Evolutionary conservation across 2,797 vertebrate species (phyloP).

Genomic region (Sciurus carolinensis): DNA sequence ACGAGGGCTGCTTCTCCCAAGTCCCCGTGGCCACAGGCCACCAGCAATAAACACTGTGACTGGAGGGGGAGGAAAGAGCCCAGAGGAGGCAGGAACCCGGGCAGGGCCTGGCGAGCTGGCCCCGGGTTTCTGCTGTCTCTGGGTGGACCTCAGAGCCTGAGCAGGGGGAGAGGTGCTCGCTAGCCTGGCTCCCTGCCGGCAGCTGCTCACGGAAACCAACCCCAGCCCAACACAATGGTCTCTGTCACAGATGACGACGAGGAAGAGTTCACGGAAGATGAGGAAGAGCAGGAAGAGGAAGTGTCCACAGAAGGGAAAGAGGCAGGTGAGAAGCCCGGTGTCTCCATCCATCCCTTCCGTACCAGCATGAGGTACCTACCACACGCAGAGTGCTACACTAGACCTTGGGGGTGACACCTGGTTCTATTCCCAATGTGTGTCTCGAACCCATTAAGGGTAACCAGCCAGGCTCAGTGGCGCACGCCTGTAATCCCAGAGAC

Average conservation of each 20-base stretch:
- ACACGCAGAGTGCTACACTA: not conserved
- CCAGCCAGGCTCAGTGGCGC: too few relatives aligned
- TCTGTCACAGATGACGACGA: slow-evolving; percentile 88
- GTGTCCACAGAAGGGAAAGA: slow-evolving; percentile 77
- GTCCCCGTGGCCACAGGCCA: not conserved
- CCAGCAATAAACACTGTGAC: not conserved
- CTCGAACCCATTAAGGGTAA: not conserved
- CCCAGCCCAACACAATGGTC: not conserved
- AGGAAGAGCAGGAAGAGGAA: slow-evolving; percentile 86
- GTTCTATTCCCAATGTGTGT: not conserved
- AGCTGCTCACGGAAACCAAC: not conserved
- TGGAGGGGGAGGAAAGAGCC: not conserved
- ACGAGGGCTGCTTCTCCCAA: not conserved
- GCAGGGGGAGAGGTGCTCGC: not conserved
- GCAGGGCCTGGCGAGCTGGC: not conserved
- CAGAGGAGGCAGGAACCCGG: not conserved
- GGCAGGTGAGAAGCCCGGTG: slow-evolving; percentile 84
- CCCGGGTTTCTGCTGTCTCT: not conserved
- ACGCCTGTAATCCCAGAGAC: too few relatives aligned
- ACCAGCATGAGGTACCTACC: accelerated
- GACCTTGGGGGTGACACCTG: not conserved
- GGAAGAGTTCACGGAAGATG: slow-evolving; percentile 89
- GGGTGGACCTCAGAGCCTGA: not conserved
- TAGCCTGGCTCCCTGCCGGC: not conserved
- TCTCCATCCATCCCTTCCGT: too few relatives aligned